Conservation (phyloP, 2,113 vertebrate genomes). For the Syngnathus floridae region DNA sequence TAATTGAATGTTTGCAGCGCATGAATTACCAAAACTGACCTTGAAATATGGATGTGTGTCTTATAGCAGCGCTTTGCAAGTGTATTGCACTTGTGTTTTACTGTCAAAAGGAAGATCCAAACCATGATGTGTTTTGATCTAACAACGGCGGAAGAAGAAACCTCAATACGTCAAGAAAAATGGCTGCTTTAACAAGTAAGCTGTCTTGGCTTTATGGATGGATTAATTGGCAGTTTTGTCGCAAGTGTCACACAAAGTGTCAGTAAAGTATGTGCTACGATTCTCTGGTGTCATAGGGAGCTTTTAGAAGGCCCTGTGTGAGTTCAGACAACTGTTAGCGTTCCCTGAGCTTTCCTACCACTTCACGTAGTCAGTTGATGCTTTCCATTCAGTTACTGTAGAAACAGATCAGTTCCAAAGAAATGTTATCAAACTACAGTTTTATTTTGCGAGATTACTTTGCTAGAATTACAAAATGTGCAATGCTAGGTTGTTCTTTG, state of each 20-base stretch:
- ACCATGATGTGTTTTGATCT: constrained; percentile 21
- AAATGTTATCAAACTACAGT: background rate
- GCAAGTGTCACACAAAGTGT: constrained; percentile 38
- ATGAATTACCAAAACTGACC: constrained; percentile 53
- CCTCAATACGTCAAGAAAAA: constrained; percentile 13
- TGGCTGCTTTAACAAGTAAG: constrained; percentile 9
- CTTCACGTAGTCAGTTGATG: background rate
- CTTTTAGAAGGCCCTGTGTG: constrained; percentile 22
- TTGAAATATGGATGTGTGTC: constrained; percentile 51
- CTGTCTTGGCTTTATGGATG: constrained; percentile 30
- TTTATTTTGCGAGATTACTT: background rate
- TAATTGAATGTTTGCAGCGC: constrained; percentile 37
- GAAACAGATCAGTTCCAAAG: background rate
- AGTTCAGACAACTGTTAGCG: constrained; percentile 27
- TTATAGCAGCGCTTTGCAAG: constrained; percentile 19
- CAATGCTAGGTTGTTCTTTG: background rate
- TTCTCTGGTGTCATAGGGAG: constrained; percentile 24
- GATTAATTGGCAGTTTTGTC: constrained; percentile 42
- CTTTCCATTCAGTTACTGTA: constrained; percentile 4
- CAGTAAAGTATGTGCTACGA: constrained; percentile 38
- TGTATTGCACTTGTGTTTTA: constrained; percentile 2
- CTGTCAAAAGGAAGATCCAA: constrained; percentile 12
- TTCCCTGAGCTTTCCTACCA: constrained; percentile 34
- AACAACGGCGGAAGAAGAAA: constrained; percentile 30
- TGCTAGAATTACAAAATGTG: no score